Percentiles rank a stretch among this genome's conserved stretches.
These are phyloP conservation scores for Rhinogobio ventralis DNA, from an alignment of 2,797 vertebrate species.

Conservation along the genomic window DNA sequence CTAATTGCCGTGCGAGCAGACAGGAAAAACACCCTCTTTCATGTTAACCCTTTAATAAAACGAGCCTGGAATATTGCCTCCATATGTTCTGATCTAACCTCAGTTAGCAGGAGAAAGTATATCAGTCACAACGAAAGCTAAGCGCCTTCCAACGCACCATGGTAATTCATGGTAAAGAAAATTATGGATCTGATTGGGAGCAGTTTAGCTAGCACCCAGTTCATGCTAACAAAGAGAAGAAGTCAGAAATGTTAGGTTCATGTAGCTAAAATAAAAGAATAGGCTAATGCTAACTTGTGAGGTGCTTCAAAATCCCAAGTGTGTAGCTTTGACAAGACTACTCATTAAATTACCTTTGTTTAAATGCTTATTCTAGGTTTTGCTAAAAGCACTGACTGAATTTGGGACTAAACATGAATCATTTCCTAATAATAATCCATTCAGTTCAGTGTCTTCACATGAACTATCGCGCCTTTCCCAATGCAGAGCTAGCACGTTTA, in stretches of 20 bases:
- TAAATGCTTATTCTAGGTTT: background rate
- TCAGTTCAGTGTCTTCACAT: background rate
- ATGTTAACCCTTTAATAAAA: conserved; percentile 27
- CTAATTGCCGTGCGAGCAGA: conserved; percentile 71
- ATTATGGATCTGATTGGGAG: conserved; percentile 68
- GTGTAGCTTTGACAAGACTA: background rate
- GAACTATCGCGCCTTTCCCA: background rate
- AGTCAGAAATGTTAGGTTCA: background rate
- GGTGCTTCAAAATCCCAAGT: conserved; percentile 25
- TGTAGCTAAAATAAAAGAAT: no score
- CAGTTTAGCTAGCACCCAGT: conserved; percentile 61
- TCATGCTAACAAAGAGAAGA: background rate
- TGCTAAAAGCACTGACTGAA: background rate
- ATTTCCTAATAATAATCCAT: background rate
- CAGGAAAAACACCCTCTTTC: conserved; percentile 68
- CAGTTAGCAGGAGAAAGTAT: background rate
- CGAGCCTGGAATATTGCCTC: conserved; percentile 7
- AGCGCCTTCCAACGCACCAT: conserved; percentile 3
- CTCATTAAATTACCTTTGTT: no score
- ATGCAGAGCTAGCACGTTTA: no score
- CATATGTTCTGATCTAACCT: conserved; percentile 57
- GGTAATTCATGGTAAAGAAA: conserved; percentile 50
- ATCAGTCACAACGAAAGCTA: background rate
- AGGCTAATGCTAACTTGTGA: background rate
- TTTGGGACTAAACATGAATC: no score